These are phyloP conservation scores for Anthoptus insignis DNA, from an alignment of 2,888 invertebrate species.

Conservation along the genomic window DNA sequence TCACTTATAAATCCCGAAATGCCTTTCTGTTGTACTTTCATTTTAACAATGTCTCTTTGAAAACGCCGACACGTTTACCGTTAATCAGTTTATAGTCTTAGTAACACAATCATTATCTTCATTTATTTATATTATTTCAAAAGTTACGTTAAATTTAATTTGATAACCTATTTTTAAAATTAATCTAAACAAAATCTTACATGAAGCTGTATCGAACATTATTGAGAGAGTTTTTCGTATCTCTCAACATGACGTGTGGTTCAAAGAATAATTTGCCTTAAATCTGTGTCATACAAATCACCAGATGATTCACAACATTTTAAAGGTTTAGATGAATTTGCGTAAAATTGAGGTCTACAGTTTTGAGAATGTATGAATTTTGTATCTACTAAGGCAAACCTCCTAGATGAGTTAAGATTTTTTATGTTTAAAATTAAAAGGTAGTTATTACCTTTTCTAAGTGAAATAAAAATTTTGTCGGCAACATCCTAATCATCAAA, in stretches of 20 bases:
- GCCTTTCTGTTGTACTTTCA: conserved; percentile 52
- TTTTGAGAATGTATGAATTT: background rate
- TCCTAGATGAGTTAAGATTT: no score
- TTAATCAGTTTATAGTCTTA: background rate
- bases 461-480: conserved; percentile 51
- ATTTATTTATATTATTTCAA: no score
- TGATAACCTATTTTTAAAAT: background rate
- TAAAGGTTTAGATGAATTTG: conserved; percentile 26
- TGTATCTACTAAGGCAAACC: no score
- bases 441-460: no score
- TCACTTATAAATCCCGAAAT: conserved; percentile 58
- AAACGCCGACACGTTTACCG: background rate
- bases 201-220: no score
- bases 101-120: no score
- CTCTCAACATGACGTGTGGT: conserved; percentile 9
- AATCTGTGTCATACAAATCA: conserved; percentile 58
- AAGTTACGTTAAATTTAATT: no score
- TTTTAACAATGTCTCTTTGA: conserved; percentile 50
- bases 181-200: no score
- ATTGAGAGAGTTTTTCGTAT: no score
- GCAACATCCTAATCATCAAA: conserved; percentile 62
- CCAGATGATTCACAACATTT: conserved; percentile 53
- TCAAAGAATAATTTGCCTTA: conserved; percentile 47
- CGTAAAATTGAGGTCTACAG: background rate
- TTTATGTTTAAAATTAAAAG: no score